phyloP scores from a whole-genome alignment of 2,797 vertebrate genomes.

The Rhinichthys osculus region DNA sequence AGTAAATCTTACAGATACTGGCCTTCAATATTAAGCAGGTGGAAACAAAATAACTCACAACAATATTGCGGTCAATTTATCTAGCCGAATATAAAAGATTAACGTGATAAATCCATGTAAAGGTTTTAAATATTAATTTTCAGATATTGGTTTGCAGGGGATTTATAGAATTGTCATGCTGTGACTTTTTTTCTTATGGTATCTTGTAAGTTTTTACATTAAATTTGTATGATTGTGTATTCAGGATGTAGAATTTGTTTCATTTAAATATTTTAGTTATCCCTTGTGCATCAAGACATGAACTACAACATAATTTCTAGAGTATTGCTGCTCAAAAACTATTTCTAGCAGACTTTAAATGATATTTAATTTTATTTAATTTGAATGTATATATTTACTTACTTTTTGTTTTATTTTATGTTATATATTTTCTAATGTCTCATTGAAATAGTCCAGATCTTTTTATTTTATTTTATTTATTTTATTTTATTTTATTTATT shows the following conservation, averaged over 20 bases:
- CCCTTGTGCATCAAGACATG: neutral
- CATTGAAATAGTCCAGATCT: neutral
- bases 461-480: neutral
- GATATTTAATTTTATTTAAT: rapidly evolving
- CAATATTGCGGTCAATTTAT: neutral
- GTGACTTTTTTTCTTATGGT: neutral
- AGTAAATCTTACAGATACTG: neutral
- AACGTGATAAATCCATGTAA: neutral
- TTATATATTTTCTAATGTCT: neutral
- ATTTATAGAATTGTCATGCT: neutral
- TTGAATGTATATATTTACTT: neutral
- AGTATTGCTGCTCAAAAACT: neutral
- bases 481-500: neutral
- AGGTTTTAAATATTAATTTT: neutral
- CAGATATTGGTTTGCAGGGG: neutral
- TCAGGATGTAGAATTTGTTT: slow-evolving; percentile 5
- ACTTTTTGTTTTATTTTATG: neutral
- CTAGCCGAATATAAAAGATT: neutral
- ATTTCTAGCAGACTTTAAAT: neutral
- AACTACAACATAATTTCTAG: neutral
- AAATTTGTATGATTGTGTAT: neutral
- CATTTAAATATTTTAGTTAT: neutral
- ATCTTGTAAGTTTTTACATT: neutral
- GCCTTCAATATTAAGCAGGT: neutral
- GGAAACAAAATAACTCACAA: neutral